Base-by-base conservation (phyloP, 2,888 invertebrate genomes). In the Ennomos quercinarius region DNA sequence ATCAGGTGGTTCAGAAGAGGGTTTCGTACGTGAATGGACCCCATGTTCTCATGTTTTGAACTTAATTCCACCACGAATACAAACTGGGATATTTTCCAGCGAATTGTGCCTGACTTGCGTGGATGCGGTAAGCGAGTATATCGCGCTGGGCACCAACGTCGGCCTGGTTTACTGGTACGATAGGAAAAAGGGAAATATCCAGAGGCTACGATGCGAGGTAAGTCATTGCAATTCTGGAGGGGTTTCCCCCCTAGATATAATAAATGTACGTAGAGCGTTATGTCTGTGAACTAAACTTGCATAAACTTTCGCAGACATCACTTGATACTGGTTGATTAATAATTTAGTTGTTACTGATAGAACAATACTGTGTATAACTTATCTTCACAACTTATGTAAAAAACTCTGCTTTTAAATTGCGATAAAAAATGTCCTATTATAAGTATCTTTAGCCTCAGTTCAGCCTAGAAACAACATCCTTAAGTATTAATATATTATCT, bases 161-260 rank as follows among this genome's bases (percentile, higher is more conserved):
- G 98, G 98, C 2, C 89, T 97, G 54, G 95, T 98, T 34, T 98
- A 97, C 83, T 97, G 98, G 96, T 98, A 96, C 81, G 95, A 97
- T 83, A 93, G 98, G 63, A 95, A 94, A 66, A 96, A 94, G 42
- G 95, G 95, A 50, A 95, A 95, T 69, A 93, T 98, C 64, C 96
- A 97, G 77, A 94, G 96, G 72, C 88, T 98, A 1, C 93, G 95
- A 79, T 95, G 96, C 74, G 97, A 97, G 94, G 98, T 98, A 93
- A 86, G 87, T 71, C 49, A 57, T 27, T 36, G 34, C 12, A 3
- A 8, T 61, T 61, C 59, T 39, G 34, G n/a, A 17, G 59, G 56
- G 46, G 42, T 57, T 61, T 63, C 53, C 42, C 53, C 42, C 59
- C 55, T 45, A 43, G 10, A 36, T 41, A n/a, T 11, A 9, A 27